phyloP scores from a whole-genome alignment of 2,113 vertebrate species.

The Indicator indicator region DNA sequence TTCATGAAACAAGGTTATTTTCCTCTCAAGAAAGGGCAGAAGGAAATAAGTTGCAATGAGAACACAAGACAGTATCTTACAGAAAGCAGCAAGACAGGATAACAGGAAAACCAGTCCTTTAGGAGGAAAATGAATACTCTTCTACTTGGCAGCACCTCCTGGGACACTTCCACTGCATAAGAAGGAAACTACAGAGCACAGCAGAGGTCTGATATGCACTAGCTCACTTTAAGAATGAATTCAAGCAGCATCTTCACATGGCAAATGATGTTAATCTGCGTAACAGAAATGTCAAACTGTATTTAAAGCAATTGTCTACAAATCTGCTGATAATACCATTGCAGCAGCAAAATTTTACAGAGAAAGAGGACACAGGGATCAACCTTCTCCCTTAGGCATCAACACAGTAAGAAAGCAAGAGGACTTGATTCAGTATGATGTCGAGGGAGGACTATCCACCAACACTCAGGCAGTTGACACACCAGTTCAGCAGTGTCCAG shows the following conservation, averaged over 20 bases:
- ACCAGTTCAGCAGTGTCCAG: background rate
- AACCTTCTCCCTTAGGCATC: background rate
- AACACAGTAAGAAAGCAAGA: background rate
- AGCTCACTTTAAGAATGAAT: background rate
- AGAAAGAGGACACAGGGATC: background rate
- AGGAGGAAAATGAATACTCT: background rate
- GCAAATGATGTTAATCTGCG: background rate
- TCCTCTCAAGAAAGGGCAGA: background rate
- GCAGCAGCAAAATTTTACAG: background rate
- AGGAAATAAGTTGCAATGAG: background rate
- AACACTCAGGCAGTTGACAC: background rate
- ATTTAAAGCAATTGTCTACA: background rate
- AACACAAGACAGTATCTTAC: background rate
- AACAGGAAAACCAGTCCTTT: background rate
- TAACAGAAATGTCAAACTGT: background rate
- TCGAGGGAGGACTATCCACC: background rate
- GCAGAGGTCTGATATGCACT: rapidly evolving
- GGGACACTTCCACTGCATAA: background rate
- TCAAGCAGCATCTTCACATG: background rate
- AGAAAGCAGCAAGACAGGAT: background rate
- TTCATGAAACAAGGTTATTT: background rate
- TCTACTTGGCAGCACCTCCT: background rate
- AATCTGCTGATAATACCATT: background rate
- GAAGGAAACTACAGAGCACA: background rate
- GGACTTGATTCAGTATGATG: background rate